Base-by-base conservation (phyloP, 37 sponge, comb jelly and placozoan species). In the Haliclona indistincta region DNA sequence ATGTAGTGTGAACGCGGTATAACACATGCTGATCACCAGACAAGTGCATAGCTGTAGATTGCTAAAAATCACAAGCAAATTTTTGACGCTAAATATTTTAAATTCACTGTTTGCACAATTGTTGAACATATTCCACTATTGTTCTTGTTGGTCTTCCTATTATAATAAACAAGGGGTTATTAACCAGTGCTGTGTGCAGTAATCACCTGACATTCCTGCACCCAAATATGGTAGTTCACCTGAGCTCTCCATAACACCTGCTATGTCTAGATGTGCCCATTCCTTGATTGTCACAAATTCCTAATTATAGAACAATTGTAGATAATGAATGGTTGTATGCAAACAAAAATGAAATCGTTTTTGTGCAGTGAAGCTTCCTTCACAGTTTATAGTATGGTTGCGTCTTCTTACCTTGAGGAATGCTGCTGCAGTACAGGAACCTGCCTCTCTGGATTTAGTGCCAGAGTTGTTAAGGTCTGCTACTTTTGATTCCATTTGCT, bases 221-320 rank as follows among this genome's bases (percentile, higher is more conserved):
- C 38, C 56, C 4, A 90, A 66, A 54, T 56, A 90, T 3, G 91
- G 83, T 13, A 77, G 36, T 75, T 90, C 82, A 20, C 83, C 88
- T n/a, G 22, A 7, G 3, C 68, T 37, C 20, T 75, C 55, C 96
- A 96, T 96, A 38, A 96, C 96, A 20, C 96, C 96, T 65, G 96
- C 96, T 47, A 92, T 92, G 42, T 96, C 96, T 19, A 96, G 28
- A 70, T 92, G 93, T 32, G 93, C 93, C 96, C 96, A 96, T 7
- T 65, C 55, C 4, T 79, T 42, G 35, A 56, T 36, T 43, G 74
- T 56, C 11, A 96, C 88, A 73, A 95, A 96, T 43, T 89, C 84
- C 86, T 93, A 47, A 20, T 30, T 13, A 36, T 20, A 73, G 15
- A 39, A 25, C 7, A 47, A 17, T 17, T 47, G 13, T 13, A 47